Conservation (phyloP, 1,140 invertebrate species). For the Coelopa frigida region DNA sequence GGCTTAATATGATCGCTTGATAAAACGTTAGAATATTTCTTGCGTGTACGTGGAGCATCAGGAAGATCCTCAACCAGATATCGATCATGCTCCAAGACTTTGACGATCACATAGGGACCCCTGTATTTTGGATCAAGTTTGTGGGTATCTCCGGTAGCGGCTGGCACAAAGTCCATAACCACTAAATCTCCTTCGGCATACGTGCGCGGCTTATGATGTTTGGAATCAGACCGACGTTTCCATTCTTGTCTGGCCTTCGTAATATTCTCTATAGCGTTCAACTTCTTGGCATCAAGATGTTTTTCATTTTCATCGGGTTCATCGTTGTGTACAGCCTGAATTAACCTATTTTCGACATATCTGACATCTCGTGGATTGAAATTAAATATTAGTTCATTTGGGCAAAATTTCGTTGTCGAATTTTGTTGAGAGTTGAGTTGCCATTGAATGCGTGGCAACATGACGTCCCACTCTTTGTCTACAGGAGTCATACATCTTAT, state of each 20-base stretch:
- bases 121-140: conserved; percentile 8
- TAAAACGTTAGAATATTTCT: conserved; percentile 1
- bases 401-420: neutral
- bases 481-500: neutral
- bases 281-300: neutral
- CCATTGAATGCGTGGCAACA: conserved; percentile 5
- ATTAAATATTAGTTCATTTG: conserved; percentile 6
- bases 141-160: neutral
- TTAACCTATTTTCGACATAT: neutral
- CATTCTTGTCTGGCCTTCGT: conserved; percentile 2
- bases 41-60: conserved; percentile 5
- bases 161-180: conserved; percentile 1
- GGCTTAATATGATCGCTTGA: conserved; percentile 16
- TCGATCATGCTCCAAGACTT: conserved; percentile 13
- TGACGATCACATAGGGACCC: conserved; percentile 7
- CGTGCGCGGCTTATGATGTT: neutral
- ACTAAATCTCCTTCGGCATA: conserved; percentile 5
- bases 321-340: neutral
- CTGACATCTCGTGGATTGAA: neutral
- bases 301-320: neutral
- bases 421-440: conserved; percentile 7
- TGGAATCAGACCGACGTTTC: neutral
- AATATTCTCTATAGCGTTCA: neutral
- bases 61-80: conserved; percentile 19
- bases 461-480: conserved; percentile 4